Evolutionary conservation across 2,797 vertebrate species (phyloP), one percentile per base, ranked within the genome.

Genomic region (Microctenopoma steveboyesi): DNA sequence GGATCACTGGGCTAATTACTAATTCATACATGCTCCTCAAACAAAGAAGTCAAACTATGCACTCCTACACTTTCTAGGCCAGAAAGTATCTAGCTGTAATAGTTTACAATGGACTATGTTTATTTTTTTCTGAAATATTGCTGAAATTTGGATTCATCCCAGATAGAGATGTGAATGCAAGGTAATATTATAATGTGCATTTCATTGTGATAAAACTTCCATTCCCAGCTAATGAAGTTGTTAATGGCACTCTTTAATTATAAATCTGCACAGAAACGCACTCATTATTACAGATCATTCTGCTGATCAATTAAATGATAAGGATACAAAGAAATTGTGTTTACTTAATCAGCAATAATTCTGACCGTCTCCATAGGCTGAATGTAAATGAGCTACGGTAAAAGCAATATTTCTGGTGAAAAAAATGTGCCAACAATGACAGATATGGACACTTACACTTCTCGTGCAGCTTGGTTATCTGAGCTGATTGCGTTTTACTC

Each of bases 271-370:
- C 73, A 30, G 85, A 90, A 92, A 91, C 85, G 87, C 22, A 88
- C 90, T 92, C 72, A 91, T 88, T 92, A 91, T 90, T 92, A 86
- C 85, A 83, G 85, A 81, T 88, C 70, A 78, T 69, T 81, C 85
- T 51, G 46, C 83, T 79, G 89, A 92, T 92, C 91, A 92, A 92
- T 92, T 92, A 92, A 91, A 89, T 88, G 91, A 92, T 92, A 91
- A 87, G 55, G 74, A 83, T 78, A 89, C 83, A 88, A 84, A 82
- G 79, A 76, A 75, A 86, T 64, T 59, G 58, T 81, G 85, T 92
- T 90, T 88, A 79, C 83, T 81, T 83, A n/a, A n/a, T n/a, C n/a
- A 67, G 83, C 79, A 87, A 86, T 92, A 88, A 85, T 81, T 84
- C 56, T 39, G 83, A 82, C 78, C 74, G 69, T 48, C 69, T 82